Percentiles rank a stretch among this genome's conserved stretches.
Conservation (phyloP, 1,140 invertebrate species). For the Drosophila kurseongensis region DNA sequence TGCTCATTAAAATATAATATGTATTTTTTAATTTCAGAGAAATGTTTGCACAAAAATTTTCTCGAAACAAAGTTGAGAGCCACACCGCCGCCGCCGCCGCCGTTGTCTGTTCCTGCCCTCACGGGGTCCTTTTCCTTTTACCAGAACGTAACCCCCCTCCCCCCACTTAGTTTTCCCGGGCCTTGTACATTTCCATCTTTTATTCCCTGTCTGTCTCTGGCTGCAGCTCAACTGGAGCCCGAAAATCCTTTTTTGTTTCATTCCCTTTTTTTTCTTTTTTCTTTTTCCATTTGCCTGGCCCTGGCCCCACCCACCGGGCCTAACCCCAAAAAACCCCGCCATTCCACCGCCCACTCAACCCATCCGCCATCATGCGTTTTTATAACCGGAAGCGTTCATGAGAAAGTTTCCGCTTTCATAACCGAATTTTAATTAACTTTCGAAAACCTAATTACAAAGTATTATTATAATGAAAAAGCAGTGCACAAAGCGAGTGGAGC, state of each 20-base stretch:
- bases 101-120: constrained; percentile 15
- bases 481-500: constrained; percentile 73
- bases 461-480: constrained; percentile 85
- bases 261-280: constrained; percentile 17
- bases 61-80: constrained; percentile 79
- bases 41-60: constrained; percentile 84
- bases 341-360: constrained; percentile 4
- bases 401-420: constrained; percentile 85
- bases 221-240: constrained; percentile 32
- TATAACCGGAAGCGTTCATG: constrained; percentile 84
- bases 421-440: constrained; percentile 85
- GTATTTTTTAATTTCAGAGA: constrained; percentile 84
- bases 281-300: constrained; percentile 63
- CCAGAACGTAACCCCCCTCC: constrained; percentile 1
- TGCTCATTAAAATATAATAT: constrained; percentile 85
- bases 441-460: constrained; percentile 85
- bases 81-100: not conserved
- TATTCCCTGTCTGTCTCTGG: constrained; percentile 55
- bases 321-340: constrained; percentile 16
- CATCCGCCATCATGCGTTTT: constrained; percentile 66
- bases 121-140: constrained; percentile 19
- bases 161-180: not conserved
- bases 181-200: constrained; percentile 41
- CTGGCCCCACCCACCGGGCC: constrained; percentile 14
- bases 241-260: constrained; percentile 56